Conservation (phyloP, 2,113 vertebrate species). For the Thinocorus orbignyianus region DNA sequence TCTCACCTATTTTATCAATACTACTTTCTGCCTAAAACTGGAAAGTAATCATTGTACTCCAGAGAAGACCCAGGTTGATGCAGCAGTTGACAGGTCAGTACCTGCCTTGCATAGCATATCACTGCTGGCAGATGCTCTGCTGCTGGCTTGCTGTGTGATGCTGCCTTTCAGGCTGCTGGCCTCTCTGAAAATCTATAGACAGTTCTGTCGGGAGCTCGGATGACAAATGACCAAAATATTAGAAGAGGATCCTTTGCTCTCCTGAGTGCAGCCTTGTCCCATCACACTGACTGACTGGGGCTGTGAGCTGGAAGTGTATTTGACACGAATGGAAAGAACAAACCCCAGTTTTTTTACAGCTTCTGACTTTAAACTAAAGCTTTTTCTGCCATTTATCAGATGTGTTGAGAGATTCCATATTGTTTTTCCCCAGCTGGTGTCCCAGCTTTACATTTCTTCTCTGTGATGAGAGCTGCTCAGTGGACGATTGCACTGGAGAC, state of each 20-base stretch:
- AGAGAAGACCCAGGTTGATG: neutral
- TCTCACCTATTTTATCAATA: fast-evolving
- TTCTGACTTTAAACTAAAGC: neutral
- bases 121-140: neutral
- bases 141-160: neutral
- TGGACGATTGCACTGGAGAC: neutral
- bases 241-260: neutral
- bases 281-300: neutral
- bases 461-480: neutral
- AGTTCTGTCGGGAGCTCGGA: neutral
- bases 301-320: neutral
- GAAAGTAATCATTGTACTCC: neutral
- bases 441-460: neutral
- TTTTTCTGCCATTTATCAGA: neutral
- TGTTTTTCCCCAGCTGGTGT: neutral
- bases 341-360: neutral
- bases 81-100: neutral
- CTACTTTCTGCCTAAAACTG: neutral
- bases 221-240: neutral
- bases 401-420: neutral
- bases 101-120: neutral
- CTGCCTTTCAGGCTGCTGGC: neutral
- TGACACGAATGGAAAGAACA: neutral
- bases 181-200: neutral
- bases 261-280: neutral